Evolutionary conservation across 2,113 vertebrate genomes (phyloP).

Genomic region (Catharus bicknelli): DNA sequence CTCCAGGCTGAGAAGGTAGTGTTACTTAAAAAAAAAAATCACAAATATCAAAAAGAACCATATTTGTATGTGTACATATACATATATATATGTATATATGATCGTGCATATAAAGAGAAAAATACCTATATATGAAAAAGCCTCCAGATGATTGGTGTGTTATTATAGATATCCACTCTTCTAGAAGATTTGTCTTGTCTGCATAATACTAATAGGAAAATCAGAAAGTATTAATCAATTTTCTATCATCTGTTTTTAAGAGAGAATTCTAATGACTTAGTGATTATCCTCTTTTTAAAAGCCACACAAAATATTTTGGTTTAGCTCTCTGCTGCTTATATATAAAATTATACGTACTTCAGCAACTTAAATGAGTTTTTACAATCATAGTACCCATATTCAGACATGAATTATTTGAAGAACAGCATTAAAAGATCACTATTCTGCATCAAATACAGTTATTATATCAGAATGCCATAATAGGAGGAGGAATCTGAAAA

Average conservation of each 20-base stretch:
- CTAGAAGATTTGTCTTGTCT: not conserved
- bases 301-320: not conserved
- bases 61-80: not conserved
- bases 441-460: not conserved
- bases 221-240: not conserved
- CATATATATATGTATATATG: not conserved
- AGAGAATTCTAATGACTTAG: not conserved
- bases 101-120: rapidly evolving
- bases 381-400: not conserved
- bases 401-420: not conserved
- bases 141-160: not conserved
- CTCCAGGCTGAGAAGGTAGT: not conserved
- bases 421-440: not conserved
- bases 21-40: not conserved
- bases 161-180: not conserved
- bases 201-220: not conserved
- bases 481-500: not conserved
- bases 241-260: not conserved
- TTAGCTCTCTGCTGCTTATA: not conserved
- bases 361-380: not conserved
- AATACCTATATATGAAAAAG: not conserved
- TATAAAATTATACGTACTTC: not conserved
- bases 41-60: not conserved
- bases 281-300: not conserved
- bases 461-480: not conserved